Base-by-base conservation (phyloP, 2,888 invertebrate species). In the Cephus sareptanus region DNA sequence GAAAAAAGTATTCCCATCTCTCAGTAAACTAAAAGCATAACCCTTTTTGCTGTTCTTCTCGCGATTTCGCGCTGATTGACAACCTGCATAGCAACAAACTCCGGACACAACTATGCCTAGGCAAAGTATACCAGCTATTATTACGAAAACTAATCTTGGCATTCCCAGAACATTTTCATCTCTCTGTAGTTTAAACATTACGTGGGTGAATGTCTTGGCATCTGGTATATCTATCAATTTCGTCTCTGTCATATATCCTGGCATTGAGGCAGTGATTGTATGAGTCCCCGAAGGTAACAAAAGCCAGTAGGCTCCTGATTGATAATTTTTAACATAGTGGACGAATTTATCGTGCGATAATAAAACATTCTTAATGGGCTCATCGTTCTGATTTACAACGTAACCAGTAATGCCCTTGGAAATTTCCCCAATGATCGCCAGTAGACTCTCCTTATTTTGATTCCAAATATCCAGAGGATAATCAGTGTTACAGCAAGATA, bases 121-220 rank as follows among this genome's bases (percentile, higher is more conserved):
- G 31, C 94, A 93, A 70, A 94, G 88, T 75, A 93, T 93, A 94
- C 97, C 96, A 83, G 95, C 93, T 13, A 96, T 88, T 87, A 96
- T 93, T 56, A 97, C 94, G 89, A 97, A 97, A 2, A 95, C 93
- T 34, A 96, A 92, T 37, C 97, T 92, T 0, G 97, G 96, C 92
- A 97, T 92, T 0, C 97, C 97, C 84, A 96, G 92, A 30, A 97
- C 94, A 80, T 92, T 93, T 82, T 95, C 95, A 85, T 96, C 95
- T 15, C 92, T 92, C 74, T 93, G 93, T 77, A 97, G 88, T 82
- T 95, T 95, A 83, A 97, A 94, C 82, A 96, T 92, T 0, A 96
- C 56, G 74, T 83, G 84, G 2, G 87, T 79, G 74, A 86, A 84
- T 73, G 81, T 88, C 3, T 85, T 83, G 3, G 87, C 82, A 68